These are phyloP conservation scores for Mohoua ochrocephala DNA, from an alignment of 2,113 vertebrate species.

Conservation along the genomic window DNA sequence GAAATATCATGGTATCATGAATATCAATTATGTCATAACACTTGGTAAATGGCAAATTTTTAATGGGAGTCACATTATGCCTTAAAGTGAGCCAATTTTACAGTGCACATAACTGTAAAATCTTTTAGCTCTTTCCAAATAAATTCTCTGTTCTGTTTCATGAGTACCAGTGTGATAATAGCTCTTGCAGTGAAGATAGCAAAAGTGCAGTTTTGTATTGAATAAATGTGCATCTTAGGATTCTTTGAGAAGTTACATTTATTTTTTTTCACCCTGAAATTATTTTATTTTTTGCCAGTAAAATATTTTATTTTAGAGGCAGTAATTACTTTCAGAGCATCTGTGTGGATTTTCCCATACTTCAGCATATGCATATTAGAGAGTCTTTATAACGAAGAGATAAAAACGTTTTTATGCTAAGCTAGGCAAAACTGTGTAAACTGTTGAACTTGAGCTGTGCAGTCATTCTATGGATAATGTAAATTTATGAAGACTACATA, in stretches of 20 bases:
- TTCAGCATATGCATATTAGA: not conserved
- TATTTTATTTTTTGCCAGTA: not conserved
- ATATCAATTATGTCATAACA: conserved; percentile 11
- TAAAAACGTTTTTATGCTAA: not conserved
- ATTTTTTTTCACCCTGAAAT: not conserved
- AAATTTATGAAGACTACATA: not conserved
- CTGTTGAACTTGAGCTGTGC: not conserved
- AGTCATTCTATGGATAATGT: not conserved
- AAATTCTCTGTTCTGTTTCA: not conserved
- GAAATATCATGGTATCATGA: not conserved
- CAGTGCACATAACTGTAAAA: conserved; percentile 21
- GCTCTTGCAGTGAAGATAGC: not conserved
- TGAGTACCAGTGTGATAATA: not conserved
- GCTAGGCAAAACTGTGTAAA: not conserved
- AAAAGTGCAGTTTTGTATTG: not conserved
- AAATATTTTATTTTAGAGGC: not conserved
- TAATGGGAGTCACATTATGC: conserved; percentile 10
- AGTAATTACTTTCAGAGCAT: not conserved
- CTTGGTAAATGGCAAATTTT: conserved; percentile 27
- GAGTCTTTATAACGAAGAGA: not conserved
- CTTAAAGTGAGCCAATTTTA: conserved; percentile 26
- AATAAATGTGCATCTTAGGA: not conserved
- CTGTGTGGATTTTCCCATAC: not conserved
- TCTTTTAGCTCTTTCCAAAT: conserved; percentile 1
- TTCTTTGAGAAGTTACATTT: not conserved